phyloP scores from a whole-genome alignment of 2,113 vertebrate genomes.

The Rynchops niger region DNA sequence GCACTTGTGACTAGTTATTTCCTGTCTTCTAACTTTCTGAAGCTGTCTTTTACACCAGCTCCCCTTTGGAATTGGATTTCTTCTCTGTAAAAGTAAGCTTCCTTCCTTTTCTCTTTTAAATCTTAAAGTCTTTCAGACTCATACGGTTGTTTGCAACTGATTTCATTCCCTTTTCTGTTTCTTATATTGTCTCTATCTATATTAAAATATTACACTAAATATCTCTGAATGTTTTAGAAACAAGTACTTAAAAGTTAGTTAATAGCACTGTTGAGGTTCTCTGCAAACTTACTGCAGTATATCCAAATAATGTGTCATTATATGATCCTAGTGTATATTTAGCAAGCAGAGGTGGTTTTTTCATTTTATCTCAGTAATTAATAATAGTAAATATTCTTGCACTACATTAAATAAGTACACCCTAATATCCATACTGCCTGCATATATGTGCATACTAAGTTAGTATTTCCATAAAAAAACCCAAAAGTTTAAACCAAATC shows the following conservation, averaged over 20 bases:
- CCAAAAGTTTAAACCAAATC: not conserved
- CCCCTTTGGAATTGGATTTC: not conserved
- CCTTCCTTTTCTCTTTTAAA: not conserved
- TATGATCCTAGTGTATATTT: not conserved
- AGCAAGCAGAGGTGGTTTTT: not conserved
- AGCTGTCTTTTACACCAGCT: not conserved
- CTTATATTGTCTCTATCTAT: not conserved
- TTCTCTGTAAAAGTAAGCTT: not conserved
- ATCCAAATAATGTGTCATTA: not conserved
- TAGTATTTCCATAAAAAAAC: not conserved
- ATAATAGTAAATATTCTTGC: not conserved
- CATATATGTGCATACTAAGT: not conserved
- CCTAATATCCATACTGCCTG: not conserved
- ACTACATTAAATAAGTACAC: not conserved
- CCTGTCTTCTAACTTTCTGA: not conserved
- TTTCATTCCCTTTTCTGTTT: not conserved
- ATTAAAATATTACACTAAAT: not conserved
- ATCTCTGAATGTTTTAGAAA: not conserved
- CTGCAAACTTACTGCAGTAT: not conserved
- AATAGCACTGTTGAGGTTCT: not conserved
- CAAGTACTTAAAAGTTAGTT: not conserved
- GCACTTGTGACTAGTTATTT: not conserved
- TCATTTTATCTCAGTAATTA: not conserved
- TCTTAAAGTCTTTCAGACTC: not conserved
- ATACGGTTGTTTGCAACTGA: not conserved